These are phyloP conservation scores for Aphaenogaster ashmeadi DNA, from an alignment of 1,140 invertebrate genomes.

Conservation along the genomic window DNA sequence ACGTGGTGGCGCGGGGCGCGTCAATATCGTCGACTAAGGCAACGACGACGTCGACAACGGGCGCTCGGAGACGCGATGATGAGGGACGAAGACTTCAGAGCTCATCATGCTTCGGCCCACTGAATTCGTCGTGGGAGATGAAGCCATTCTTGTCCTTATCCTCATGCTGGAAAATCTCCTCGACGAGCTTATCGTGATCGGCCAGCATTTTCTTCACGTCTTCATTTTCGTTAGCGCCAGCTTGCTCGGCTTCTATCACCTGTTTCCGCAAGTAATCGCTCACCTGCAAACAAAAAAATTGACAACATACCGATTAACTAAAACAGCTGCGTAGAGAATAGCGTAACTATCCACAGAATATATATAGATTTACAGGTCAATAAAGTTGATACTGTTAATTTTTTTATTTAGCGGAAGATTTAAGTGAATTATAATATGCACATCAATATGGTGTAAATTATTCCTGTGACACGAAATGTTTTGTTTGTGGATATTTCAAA, in stretches of 20 bases:
- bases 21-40: slow-evolving; percentile 35
- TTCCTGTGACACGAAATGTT: background rate
- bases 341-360: background rate
- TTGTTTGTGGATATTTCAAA: background rate
- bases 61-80: slow-evolving; percentile 69
- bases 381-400: background rate
- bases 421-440: background rate
- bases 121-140: slow-evolving; percentile 98
- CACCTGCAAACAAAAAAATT: slow-evolving; percentile 88
- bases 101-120: slow-evolving; percentile 98
- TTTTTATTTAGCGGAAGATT: background rate
- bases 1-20: slow-evolving; percentile 71
- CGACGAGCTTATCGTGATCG: slow-evolving; percentile 97
- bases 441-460: slow-evolving; percentile 4
- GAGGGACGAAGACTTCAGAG: slow-evolving; percentile 89
- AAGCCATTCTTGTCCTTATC: slow-evolving; percentile 98
- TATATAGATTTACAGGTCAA: background rate
- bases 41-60: slow-evolving; percentile 39
- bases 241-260: slow-evolving; percentile 92
- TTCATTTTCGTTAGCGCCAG: slow-evolving; percentile 89
- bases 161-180: slow-evolving; percentile 99
- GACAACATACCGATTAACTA: background rate
- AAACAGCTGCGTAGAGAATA: background rate
- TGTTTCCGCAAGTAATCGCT: slow-evolving; percentile 97
- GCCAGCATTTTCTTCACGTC: slow-evolving; percentile 95